These are phyloP conservation scores for Himalopsyche kuldschensis DNA, from an alignment of 2,888 invertebrate species.

Conservation along the genomic window DNA sequence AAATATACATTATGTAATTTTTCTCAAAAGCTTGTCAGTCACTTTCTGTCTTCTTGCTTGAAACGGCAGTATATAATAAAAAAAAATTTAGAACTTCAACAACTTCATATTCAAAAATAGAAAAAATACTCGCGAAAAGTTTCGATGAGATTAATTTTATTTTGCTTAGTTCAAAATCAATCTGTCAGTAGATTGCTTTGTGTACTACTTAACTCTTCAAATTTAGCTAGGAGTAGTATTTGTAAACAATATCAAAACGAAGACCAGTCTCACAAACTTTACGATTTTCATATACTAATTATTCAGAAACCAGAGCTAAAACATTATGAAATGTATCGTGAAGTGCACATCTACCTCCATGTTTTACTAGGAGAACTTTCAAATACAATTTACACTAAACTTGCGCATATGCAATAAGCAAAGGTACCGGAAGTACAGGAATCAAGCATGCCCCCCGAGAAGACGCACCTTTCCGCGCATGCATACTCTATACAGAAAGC, in stretches of 20 bases:
- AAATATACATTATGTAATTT: too few relatives aligned
- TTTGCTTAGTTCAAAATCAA: too few relatives aligned
- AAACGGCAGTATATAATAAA: too few relatives aligned
- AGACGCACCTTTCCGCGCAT: background rate
- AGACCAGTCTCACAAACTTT: background rate
- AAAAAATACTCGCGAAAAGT: too few relatives aligned
- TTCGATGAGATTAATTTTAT: too few relatives aligned
- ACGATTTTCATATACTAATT: constrained; percentile 19
- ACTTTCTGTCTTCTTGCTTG: too few relatives aligned
- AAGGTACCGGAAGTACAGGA: background rate
- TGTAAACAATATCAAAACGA: background rate
- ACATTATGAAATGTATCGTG: background rate
- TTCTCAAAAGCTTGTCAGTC: too few relatives aligned
- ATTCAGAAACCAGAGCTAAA: constrained; percentile 7
- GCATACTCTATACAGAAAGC: background rate
- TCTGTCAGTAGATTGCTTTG: too few relatives aligned
- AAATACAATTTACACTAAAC: constrained; percentile 33
- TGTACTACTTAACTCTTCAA: too few relatives aligned
- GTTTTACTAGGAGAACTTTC: constrained; percentile 25
- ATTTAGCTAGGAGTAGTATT: too few relatives aligned
- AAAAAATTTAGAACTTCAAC: too few relatives aligned
- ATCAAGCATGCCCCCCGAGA: background rate
- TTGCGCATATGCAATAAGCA: constrained; percentile 31
- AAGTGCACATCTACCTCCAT: background rate
- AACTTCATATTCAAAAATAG: too few relatives aligned